Percentiles rank a stretch among this genome's conserved stretches.
Conservation (phyloP, 2,888 invertebrate genomes). For the Dioctria linearis region DNA sequence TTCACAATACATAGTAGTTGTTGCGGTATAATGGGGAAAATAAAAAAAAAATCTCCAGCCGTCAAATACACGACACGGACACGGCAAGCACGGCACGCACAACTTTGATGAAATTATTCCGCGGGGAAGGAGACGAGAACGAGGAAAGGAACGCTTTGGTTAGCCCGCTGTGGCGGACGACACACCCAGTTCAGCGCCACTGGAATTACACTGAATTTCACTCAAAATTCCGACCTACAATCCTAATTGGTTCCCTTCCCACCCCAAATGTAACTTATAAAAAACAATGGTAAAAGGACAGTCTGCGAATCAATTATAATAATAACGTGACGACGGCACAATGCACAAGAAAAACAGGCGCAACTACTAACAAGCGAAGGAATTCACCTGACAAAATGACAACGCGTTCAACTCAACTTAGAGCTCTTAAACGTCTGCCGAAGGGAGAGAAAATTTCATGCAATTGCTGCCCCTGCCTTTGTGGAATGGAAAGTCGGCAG, state of each 20-base stretch:
- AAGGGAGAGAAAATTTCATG: background rate
- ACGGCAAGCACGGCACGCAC: too few relatives aligned
- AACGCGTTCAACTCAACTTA: constrained; percentile 48
- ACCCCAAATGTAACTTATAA: background rate
- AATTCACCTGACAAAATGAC: constrained; percentile 26
- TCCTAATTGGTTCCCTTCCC: background rate
- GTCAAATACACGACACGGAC: too few relatives aligned
- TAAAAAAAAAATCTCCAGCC: too few relatives aligned
- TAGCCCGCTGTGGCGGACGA: background rate
- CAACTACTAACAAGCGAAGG: constrained; percentile 36
- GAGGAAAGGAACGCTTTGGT: background rate
- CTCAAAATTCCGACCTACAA: background rate
- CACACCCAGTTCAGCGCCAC: constrained; percentile 44
- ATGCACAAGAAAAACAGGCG: constrained; percentile 44
- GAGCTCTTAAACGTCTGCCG: constrained; percentile 1
- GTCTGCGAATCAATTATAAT: constrained; percentile 33
- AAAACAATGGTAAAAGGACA: background rate
- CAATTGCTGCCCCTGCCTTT: too few relatives aligned
- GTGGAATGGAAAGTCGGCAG: too few relatives aligned
- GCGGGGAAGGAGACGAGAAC: background rate
- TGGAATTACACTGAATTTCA: background rate
- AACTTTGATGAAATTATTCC: too few relatives aligned
- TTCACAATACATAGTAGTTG: background rate
- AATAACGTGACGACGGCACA: constrained; percentile 15
- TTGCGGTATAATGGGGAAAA: too few relatives aligned